Evolutionary conservation across 2,113 vertebrate genomes (phyloP), one percentile per base, ranked within the genome.

Genomic region (Odobenus rosmarus): DNA sequence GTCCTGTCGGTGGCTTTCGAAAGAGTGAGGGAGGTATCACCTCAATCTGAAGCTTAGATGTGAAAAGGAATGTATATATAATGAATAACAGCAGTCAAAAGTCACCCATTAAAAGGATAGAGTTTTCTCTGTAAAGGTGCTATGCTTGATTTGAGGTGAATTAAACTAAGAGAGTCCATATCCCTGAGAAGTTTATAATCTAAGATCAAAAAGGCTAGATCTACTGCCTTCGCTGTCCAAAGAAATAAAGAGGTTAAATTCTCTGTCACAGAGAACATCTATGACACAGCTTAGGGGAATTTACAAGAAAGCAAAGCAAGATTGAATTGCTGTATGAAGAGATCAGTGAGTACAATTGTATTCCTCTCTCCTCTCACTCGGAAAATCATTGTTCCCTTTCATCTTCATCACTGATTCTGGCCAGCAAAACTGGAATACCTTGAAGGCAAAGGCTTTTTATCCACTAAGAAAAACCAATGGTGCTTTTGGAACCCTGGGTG

Each of bases 161-260:
- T 97, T 74, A 82, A 82, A 15, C 53, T 24, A 19, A 36, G 42
- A 85, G 46, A 81, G 31, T 14, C 61, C n/a, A 42, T 31, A 23
- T n/a, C 59, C 93, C 79, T 19, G 81, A 71, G 84, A 74, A 86
- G 42, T 71, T 90, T 71, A 36, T 76, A 80, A 93, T 89, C 95
- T 95, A 81, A 61, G 14, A 59, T 92, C 26, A 51, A 64, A 93
- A 61, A 13, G 64, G 31, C 7, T 1, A 67, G 55, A 76, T 7
- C 23, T 23, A 1, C 5, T 94, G 31, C 12, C 42, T 96, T 64
- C 55, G 19, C 31, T 42, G 36, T 64, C 55, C 67, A 77, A 76
- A 92, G 67, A 96, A 94, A 86, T 74, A 88, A 97, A 90, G 61
- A 95, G 24, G 33, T 33, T 57, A 33, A 24, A 85, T 21, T 90